Evolutionary conservation across 2,113 vertebrate species (phyloP), one percentile per base, ranked within the genome.

Genomic region (Poeciliopsis occidentalis): DNA sequence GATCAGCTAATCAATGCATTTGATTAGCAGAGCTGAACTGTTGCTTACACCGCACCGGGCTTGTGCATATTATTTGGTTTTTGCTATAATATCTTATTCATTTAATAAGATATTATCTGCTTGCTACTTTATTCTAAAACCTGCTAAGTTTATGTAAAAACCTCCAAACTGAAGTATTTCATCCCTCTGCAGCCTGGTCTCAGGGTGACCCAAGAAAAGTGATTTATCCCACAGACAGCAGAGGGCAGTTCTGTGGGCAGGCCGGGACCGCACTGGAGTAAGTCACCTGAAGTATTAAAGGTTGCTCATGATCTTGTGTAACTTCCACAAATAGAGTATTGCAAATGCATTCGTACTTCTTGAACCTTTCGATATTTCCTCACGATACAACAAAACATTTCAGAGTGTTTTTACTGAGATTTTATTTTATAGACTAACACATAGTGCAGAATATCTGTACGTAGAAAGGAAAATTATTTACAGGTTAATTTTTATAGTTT

Each of bases 201-300:
- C 95, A 97, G 8, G 97, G 97, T 10, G 97, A 99, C 87, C 97
- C 97, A 29, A 94, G 96, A 67, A 98, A 99, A 84, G 95, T 99
- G 69, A 96, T 99, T 82, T 95, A 98, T 80, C 97, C 97, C 15
- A 98, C 97, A 0, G 96, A 99, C 88, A 98, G 97, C 78, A 94
- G 81, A 2, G 97, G 97, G 0, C 94, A 97, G 89, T 98, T 98
- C 95, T 99, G 97, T 1, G 97, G 97, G 29, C 96, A 98, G 91
- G 93, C 87, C 22, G 97, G 96, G 10, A 96, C 96, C 0, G 79
- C 86, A 39, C 94, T 97, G 24, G 95, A 94, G 97, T 99, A 88
- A 91, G 97, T 96, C 24, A 30, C 69, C 37, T 41, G 34, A 31
- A n/a, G 32, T 27, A 51, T 24, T 41, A 75, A 71, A 67, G 11